Conservation (phyloP, 2,113 vertebrate species). For the Deroptyus accipitrinus region DNA sequence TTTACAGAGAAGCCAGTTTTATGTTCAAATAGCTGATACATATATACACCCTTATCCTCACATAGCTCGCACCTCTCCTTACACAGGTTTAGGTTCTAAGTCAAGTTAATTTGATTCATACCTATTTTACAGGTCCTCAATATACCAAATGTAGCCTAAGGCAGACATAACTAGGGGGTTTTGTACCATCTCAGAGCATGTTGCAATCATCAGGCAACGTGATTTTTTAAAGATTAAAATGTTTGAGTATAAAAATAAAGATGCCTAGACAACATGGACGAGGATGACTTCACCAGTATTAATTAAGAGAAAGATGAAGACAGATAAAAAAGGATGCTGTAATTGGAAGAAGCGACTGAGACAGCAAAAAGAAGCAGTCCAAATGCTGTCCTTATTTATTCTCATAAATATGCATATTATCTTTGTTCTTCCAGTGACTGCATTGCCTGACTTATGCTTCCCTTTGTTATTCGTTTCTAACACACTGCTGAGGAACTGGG, state of each 20-base stretch:
- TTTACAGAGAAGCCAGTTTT: background rate
- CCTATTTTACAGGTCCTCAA: background rate
- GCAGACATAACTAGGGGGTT: background rate
- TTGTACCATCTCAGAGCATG: background rate
- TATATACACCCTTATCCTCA: background rate
- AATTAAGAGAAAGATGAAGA: background rate
- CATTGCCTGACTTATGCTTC: background rate
- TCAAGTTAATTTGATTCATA: background rate
- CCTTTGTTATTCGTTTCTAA: background rate
- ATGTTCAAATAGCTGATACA: background rate
- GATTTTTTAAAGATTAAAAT: background rate
- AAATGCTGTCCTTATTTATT: background rate
- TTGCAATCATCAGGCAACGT: background rate
- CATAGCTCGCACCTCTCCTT: background rate
- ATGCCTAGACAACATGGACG: background rate
- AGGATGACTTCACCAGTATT: background rate
- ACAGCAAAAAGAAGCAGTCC: background rate
- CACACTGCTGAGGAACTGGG: background rate
- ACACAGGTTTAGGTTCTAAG: background rate
- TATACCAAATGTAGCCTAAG: background rate
- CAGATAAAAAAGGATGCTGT: background rate
- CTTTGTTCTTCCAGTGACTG: background rate
- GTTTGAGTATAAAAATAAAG: background rate
- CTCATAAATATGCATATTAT: background rate
- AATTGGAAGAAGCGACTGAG: background rate